Base-by-base conservation (phyloP, 2,113 vertebrate genomes). In the Neomonachus schauinslandi region DNA sequence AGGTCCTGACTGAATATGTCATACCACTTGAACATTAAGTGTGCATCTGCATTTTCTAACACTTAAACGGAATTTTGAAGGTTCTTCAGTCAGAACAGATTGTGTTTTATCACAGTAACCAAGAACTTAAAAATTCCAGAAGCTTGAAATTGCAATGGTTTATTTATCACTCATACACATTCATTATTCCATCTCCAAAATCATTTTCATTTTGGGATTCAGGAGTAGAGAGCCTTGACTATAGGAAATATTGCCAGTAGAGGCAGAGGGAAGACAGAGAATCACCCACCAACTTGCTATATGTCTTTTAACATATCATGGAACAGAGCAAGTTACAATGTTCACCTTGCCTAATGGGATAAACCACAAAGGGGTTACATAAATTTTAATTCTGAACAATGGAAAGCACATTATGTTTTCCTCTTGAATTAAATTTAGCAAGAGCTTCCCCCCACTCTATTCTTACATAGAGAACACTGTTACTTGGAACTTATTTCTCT, bases 381-480 rank as follows among this genome's bases (percentile, higher is more conserved):
- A 42, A 5, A 88, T 67, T 57, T 26, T 59, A 67, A 7, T 61
- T 84, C 10, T 28, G 15, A 36, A 26, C 36, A 82, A 26, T 31
- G 14, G 5, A 83, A 57, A 72, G 10, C 4, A 39, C 33, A 18
- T 55, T 63, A 11, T 4, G 36, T 89, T 85, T 84, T 11, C 14
- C 22, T 42, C 39, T 22, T 89, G n/a, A 87, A 49, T 46, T 72
- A 94, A 90, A 61, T 5, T 49, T 39, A 59, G 59, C 16, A 79
- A 49, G 22, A 2, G 21, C 51, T 46, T 1, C 15, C 8, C 6
- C 5, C 1, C 1, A 8, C 46, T 4, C 3, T 33, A 77, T 13
- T 7, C 7, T 79, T 59, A 18, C 4, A 19, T 2, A 55, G 55
- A 76, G 6, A 2, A 19, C 18, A 67, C 11, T 85, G 36, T 46